Conservation (phyloP, 2,888 invertebrate species). For the Mylabris sibirica region DNA sequence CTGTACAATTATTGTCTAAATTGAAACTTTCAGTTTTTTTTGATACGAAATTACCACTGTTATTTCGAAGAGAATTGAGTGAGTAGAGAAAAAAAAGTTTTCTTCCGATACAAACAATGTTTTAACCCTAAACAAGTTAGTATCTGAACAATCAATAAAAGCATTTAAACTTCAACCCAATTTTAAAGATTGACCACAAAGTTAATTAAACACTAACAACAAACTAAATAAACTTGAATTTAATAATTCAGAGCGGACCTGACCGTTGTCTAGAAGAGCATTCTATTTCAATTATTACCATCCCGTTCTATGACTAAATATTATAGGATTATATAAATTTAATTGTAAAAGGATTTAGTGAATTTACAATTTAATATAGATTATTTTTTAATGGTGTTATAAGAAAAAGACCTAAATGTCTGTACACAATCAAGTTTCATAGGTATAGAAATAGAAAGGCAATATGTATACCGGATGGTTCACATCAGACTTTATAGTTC, state of each 20-base stretch:
- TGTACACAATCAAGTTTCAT: slow-evolving; percentile 45
- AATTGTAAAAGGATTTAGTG: background rate
- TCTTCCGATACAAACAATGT: slow-evolving; percentile 1
- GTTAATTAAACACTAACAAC: slow-evolving; percentile 13
- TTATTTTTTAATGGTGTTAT: background rate
- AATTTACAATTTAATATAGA: background rate
- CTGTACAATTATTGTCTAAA: background rate
- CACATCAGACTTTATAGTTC: too few species aligned
- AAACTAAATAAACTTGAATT: background rate
- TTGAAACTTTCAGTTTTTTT: background rate
- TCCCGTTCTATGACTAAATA: background rate
- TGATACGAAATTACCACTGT: background rate
- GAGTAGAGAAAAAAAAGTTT: background rate
- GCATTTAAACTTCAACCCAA: slow-evolving; percentile 1
- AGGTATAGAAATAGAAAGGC: slow-evolving; percentile 46
- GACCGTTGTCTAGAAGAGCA: background rate
- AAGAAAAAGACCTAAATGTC: slow-evolving; percentile 33
- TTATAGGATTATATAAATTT: background rate
- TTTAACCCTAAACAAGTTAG: slow-evolving; percentile 15
- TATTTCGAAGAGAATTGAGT: background rate
- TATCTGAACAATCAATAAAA: slow-evolving; percentile 11
- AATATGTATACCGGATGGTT: too few species aligned
- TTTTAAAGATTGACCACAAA: slow-evolving; percentile 12
- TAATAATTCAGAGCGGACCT: background rate
- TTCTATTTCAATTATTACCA: background rate